A percentile compares a stretch with the other conserved stretches of the same genome.
Evolutionary conservation across 2,888 invertebrate genomes (phyloP).

Genomic region (Metopia argyrocephala): DNA sequence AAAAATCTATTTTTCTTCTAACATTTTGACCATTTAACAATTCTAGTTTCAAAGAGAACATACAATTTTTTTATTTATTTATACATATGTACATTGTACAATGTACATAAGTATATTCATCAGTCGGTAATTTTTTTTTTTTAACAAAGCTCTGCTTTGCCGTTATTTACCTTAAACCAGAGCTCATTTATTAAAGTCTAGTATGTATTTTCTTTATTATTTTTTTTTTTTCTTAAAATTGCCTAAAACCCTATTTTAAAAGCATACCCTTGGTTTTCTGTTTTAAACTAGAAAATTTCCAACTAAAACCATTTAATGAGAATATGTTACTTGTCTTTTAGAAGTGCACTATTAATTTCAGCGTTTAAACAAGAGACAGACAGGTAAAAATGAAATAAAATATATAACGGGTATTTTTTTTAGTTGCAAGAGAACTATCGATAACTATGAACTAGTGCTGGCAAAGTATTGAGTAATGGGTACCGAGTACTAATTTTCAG

Average conservation of each 20-base stretch:
- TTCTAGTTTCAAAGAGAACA: too few species aligned
- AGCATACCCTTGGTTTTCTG: conserved; percentile 38
- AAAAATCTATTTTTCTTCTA: too few species aligned
- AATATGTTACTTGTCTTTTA: neutral
- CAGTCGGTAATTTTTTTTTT: neutral
- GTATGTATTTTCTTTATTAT: neutral
- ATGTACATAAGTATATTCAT: too few species aligned
- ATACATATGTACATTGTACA: too few species aligned
- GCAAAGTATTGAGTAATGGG: too few species aligned
- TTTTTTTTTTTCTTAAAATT: neutral
- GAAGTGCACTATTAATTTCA: too few species aligned
- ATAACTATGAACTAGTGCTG: too few species aligned
- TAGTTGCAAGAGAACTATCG: too few species aligned
- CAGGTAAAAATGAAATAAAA: conserved; percentile 44
- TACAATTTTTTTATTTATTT: too few species aligned
- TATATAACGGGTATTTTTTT: too few species aligned
- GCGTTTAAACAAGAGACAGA: conserved; percentile 45
- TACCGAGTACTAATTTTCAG: too few species aligned
- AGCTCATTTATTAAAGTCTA: conserved; percentile 25
- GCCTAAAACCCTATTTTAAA: conserved; percentile 47
- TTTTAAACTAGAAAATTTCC: conserved; percentile 30
- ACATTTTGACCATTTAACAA: too few species aligned
- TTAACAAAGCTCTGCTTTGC: neutral
- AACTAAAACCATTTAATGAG: conserved; percentile 26
- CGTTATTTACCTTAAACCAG: conserved; percentile 8